A percentile compares a stretch with the other conserved stretches of the same genome.
phyloP scores from a whole-genome alignment of 2,113 vertebrate species.

The Probosciger aterrimus region DNA sequence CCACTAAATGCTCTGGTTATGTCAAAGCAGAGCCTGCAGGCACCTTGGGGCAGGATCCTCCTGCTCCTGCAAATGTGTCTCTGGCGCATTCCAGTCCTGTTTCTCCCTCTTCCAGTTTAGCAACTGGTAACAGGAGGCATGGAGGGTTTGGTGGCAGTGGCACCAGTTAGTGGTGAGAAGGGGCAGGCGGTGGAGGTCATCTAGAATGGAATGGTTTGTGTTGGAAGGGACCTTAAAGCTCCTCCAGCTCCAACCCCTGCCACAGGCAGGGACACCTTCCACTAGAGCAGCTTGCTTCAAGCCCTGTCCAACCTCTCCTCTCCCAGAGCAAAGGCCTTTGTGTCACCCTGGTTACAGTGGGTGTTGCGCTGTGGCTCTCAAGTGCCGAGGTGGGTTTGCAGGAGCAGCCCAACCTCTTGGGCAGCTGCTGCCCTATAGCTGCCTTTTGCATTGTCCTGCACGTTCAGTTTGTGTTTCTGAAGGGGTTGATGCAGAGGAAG shows the following conservation, averaged over 20 bases:
- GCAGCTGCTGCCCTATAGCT: background rate
- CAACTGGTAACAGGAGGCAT: too few relatives aligned
- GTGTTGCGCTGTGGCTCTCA: background rate
- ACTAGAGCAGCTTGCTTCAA: background rate
- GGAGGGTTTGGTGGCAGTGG: background rate
- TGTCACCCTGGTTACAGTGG: background rate
- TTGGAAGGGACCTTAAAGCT: background rate
- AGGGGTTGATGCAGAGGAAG: background rate
- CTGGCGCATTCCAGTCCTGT: rapidly evolving
- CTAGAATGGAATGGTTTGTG: background rate
- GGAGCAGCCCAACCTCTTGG: background rate
- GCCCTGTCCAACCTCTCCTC: background rate
- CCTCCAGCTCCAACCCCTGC: background rate
- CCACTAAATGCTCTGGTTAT: background rate
- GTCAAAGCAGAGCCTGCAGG: background rate
- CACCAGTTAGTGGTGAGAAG: background rate
- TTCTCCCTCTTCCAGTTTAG: rapidly evolving
- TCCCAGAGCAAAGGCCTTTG: background rate
- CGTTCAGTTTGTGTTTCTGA: background rate
- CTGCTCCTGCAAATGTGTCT: background rate
- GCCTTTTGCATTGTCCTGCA: background rate
- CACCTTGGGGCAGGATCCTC: background rate
- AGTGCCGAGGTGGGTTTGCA: background rate
- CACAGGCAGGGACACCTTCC: background rate
- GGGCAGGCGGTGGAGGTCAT: background rate